Evolutionary conservation across 2,113 vertebrate genomes (phyloP).

Genomic region (human (Homo sapiens)): DNA sequence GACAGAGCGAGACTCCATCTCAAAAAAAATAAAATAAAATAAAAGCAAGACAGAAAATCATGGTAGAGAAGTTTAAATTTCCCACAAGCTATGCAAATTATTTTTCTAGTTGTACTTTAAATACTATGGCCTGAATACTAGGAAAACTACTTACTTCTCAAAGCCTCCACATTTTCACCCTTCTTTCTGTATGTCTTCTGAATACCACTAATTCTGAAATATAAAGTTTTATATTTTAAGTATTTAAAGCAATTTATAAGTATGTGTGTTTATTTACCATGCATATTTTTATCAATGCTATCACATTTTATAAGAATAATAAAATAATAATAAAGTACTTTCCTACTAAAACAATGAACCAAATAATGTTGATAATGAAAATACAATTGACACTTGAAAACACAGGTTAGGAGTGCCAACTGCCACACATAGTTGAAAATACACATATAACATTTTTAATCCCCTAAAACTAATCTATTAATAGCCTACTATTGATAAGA

Average conservation of each 20-base stretch:
- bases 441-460: background rate
- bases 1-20: too few species aligned
- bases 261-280: background rate
- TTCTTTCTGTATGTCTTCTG: slow-evolving; percentile 94
- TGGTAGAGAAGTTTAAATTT: background rate
- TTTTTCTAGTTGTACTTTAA: background rate
- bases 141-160: slow-evolving; percentile 88
- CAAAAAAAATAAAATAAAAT: too few species aligned
- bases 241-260: background rate
- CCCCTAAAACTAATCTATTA: background rate
- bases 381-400: background rate
- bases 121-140: slow-evolving; percentile 38
- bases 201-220: slow-evolving; percentile 93
- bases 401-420: background rate
- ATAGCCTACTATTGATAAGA: background rate
- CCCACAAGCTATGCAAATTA: background rate
- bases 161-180: slow-evolving; percentile 91
- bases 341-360: background rate
- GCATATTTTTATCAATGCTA: background rate
- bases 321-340: background rate
- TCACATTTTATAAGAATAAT: background rate
- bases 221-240: slow-evolving; percentile 65
- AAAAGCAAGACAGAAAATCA: background rate
- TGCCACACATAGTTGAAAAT: background rate
- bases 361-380: background rate